A percentile compares a stretch with the other conserved stretches of the same genome.
phyloP scores from a whole-genome alignment of 2,797 vertebrate genomes.

The Sylvilagus floridanus region DNA sequence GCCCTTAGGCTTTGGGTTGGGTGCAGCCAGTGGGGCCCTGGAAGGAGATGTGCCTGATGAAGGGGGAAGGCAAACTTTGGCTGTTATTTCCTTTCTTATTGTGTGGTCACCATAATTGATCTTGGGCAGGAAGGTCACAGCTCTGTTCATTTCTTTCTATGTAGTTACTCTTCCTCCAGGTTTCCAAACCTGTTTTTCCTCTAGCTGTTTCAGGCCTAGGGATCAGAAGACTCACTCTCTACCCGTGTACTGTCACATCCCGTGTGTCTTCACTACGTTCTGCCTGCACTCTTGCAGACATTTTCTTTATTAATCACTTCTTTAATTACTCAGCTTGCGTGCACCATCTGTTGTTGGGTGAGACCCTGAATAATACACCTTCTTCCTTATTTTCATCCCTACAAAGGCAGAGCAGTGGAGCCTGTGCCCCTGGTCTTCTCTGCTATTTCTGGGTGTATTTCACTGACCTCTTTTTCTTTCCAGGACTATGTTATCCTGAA shows the following conservation, averaged over 20 bases:
- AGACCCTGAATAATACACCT: not conserved
- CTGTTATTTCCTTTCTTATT: not conserved
- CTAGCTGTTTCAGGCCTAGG: not conserved
- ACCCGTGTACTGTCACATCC: not conserved
- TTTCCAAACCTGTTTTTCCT: not conserved
- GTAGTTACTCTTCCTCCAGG: not conserved
- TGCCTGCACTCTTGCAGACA: not conserved
- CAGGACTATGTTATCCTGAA: not conserved
- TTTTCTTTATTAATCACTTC: not conserved
- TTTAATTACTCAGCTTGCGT: not conserved
- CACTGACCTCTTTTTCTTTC: not conserved
- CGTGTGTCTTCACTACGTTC: not conserved
- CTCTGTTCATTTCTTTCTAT: not conserved
- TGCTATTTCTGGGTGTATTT: not conserved
- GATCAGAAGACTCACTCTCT: not conserved
- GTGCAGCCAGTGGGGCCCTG: not conserved
- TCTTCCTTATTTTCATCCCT: not conserved
- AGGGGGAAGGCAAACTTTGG: not conserved
- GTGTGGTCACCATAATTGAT: not conserved
- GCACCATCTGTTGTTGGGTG: not conserved
- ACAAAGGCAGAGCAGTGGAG: not conserved
- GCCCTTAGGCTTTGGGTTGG: not conserved
- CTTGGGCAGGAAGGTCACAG: not conserved
- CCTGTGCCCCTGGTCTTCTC: not conserved
- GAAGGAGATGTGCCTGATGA: not conserved